These are phyloP conservation scores for Semnornis frantzii DNA, from an alignment of 2,113 vertebrate species.

Conservation along the genomic window DNA sequence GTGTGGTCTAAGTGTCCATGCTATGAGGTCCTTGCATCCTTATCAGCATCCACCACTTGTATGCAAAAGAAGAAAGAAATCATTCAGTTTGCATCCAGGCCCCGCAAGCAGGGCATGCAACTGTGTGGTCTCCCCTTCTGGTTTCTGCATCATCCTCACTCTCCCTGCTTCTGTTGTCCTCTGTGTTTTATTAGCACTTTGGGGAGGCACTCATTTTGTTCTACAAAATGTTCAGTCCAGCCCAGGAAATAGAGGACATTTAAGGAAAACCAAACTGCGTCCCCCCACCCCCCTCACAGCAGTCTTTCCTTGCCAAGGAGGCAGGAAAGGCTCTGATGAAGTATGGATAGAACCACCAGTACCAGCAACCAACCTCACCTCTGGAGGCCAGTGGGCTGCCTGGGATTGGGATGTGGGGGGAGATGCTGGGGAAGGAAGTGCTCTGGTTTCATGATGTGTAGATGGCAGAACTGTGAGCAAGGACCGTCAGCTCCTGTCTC, in stretches of 20 bases:
- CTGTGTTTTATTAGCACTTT: neutral
- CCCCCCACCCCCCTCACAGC: neutral
- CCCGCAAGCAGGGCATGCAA: neutral
- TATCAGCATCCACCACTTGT: neutral
- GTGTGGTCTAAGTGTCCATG: rapidly evolving
- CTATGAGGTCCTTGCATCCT: neutral
- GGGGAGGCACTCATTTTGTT: neutral
- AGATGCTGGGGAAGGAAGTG: neutral
- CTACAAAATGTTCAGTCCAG: neutral
- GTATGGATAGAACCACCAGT: neutral
- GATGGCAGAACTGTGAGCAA: neutral
- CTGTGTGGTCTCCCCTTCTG: neutral
- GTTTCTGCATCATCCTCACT: neutral
- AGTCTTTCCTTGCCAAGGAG: neutral
- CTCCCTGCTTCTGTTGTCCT: rapidly evolving
- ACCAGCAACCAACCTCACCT: rapidly evolving
- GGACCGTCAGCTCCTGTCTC: neutral
- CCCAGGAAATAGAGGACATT: rapidly evolving
- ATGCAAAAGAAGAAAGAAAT: neutral
- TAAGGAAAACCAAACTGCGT: neutral
- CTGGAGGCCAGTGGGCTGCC: neutral
- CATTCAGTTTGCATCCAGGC: neutral
- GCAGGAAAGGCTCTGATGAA: neutral
- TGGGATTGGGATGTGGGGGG: rapidly evolving
- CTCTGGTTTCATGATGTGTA: neutral